Base-by-base conservation (phyloP, 2,113 vertebrate genomes). In the Eleginops maclovinus region DNA sequence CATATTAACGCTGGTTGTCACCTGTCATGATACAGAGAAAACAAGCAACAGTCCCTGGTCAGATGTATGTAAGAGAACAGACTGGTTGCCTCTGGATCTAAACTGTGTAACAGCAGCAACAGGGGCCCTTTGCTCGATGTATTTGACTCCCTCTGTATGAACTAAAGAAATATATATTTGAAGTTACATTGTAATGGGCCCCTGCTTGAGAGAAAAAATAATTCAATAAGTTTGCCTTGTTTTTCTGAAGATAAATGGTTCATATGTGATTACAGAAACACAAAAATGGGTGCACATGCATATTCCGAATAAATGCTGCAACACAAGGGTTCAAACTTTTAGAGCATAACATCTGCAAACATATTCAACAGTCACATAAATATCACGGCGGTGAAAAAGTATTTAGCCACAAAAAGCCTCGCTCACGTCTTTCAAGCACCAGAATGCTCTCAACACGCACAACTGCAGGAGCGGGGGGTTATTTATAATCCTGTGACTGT, bases 401-500 rank as follows among this genome's bases (percentile, higher is more conserved):
- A 54, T 66, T 68, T 49, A 69, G 28, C 51, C 7, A 56, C 54
- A 55, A 9, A 61, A n/a, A 46, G n/a, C 19, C 10, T 73, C 3
- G 2, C 22, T 66, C 24, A 54, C 53, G 56, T 64, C 70, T 82
- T 60, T 66, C 17, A 63, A 24, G 64, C 22, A 51, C 9, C 31
- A 31, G 64, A 28, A 76, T 68, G 22, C 21, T 46, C 26, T 71
- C n/a, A 47, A 46, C 15, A 24, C 41, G 5, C 47, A 67, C 17
- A 80, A 70, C 46, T 41, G 31, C 21, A 49, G 59, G 15, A 69
- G 28, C 36, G 1, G 17, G 17, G 31, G 15, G 40, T 70, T 80
- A 61, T 77, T 79, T 77, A 68, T 69, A 82, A 62, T 60, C 61
- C 22, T 72, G 1, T 79, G 22, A 43, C 51, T 79, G 50, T 67